Base-by-base conservation (phyloP, 2,797 vertebrate species). In the Anabas testudineus region DNA sequence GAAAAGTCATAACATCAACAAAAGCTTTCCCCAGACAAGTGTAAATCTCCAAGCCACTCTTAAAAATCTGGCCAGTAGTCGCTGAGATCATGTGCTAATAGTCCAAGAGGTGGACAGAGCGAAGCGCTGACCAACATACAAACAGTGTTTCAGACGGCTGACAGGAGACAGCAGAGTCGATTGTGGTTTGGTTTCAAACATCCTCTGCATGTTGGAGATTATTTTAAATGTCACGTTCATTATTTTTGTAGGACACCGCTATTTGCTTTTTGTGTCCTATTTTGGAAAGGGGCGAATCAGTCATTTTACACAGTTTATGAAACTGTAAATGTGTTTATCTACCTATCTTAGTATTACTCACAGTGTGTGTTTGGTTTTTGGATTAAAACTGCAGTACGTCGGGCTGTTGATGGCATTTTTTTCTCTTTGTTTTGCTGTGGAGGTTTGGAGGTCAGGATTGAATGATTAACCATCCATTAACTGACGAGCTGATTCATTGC, bases 401-500 rank as follows among this genome's bases (percentile, higher is more conserved):
- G 54, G 56, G 39, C 52, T 64, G 74, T 51, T 71, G 69, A 74
- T 83, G 76, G 56, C 73, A 78, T 86, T 59, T 76, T n/a, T 73
- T 60, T 71, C 72, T 73, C 68, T 81, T 54, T 61, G 68, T 76
- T 86, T 83, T 81, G 70, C 63, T 74, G 81, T 21, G 18, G 73
- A 62, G 70, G 70, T 84, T 83, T 84, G 52, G 71, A 80, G 84
- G 85, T 84, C 77, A 82, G 76, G 57, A 67, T 60, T 51, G 62
- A 78, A 83, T 80, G 72, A 90, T 89, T 88, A 88, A 78, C 79
- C 74, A 80, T 67, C 68, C 74, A 80, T 86, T 80, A 86, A 80
- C 62, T 54, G 65, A 67, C 45, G 2, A 61, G 73, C 59, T 68
- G 69, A 83, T 82, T 84, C 75, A 80, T 49, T 76, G 78, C 56